These are phyloP conservation scores for Drosophila nr. fundita DNA, from an alignment of 2,888 invertebrate species.

Conservation along the genomic window DNA sequence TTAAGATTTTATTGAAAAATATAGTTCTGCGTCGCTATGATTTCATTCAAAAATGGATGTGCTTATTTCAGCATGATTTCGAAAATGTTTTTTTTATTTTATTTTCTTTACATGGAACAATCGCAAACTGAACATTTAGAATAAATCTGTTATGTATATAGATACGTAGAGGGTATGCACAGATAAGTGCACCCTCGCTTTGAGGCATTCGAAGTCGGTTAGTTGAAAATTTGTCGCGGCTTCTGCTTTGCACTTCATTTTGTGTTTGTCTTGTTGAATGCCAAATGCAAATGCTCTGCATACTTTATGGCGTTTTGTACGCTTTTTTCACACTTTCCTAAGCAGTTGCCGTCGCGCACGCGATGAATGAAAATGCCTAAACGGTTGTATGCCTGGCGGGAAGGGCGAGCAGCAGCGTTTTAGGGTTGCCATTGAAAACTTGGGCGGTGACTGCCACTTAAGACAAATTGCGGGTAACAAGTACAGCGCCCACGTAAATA, in stretches of 20 bases:
- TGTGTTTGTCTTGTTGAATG: slow-evolving; percentile 81
- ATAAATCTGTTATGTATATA: background rate
- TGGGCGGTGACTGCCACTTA: slow-evolving; percentile 76
- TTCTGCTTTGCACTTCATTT: slow-evolving; percentile 76
- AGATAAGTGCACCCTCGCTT: background rate
- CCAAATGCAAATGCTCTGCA: slow-evolving; percentile 84
- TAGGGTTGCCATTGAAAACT: slow-evolving; percentile 35
- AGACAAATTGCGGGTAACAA: slow-evolving; percentile 83
- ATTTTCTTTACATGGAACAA: background rate
- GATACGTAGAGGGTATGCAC: slow-evolving; percentile 16
- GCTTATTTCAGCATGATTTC: background rate
- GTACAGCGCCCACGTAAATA: slow-evolving; percentile 68
- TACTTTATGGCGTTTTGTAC: slow-evolving; percentile 80
- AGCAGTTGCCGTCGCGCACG: slow-evolving; percentile 52
- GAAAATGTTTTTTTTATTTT: background rate
- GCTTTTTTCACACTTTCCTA: slow-evolving; percentile 73
- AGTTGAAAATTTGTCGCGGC: slow-evolving; percentile 75
- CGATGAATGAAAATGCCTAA: slow-evolving; percentile 58
- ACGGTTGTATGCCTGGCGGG: slow-evolving; percentile 10
- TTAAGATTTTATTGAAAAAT: no score
- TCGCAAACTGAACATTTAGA: background rate
- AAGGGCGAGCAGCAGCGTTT: background rate
- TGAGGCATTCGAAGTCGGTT: slow-evolving; percentile 30
- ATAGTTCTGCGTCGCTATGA: background rate
- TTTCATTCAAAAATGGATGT: no score